Conservation (phyloP, 2,797 vertebrate species). For the Rhodeus uyekii region DNA sequence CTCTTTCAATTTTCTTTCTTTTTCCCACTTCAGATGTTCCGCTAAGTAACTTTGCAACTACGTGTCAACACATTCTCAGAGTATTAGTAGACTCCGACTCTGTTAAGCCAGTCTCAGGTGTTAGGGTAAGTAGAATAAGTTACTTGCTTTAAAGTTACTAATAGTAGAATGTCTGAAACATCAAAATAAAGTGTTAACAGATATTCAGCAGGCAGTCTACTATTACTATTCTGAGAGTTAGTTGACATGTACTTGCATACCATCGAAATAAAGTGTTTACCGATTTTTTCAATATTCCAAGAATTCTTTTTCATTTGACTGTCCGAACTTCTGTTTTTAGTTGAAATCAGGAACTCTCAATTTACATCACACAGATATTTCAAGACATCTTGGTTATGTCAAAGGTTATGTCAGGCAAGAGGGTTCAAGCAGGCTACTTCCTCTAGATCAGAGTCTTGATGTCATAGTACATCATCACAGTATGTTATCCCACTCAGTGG, state of each 20-base stretch:
- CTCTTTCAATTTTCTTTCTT: too few relatives aligned
- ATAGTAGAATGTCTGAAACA: not conserved
- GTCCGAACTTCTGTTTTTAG: not conserved
- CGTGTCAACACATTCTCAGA: too few relatives aligned
- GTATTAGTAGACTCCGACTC: too few relatives aligned
- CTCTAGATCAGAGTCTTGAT: not conserved
- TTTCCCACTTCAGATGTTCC: too few relatives aligned
- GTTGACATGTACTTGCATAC: too few relatives aligned
- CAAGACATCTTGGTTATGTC: not conserved
- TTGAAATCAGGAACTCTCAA: not conserved
- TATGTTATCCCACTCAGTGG: constrained; percentile 19
- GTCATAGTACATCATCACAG: not conserved
- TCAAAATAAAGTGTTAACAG: not conserved
- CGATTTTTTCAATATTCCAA: too few relatives aligned
- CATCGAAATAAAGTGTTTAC: too few relatives aligned
- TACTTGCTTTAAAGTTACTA: not conserved
- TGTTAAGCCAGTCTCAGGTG: too few relatives aligned
- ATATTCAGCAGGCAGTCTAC: not conserved
- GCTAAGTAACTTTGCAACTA: too few relatives aligned
- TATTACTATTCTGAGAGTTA: too few relatives aligned
- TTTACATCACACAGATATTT: not conserved
- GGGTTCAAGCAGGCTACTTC: not conserved
- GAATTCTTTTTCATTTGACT: not conserved
- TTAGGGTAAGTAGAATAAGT: too few relatives aligned
- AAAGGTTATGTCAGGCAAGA: not conserved